A percentile compares a stretch with the other conserved stretches of the same genome.
phyloP scores from a whole-genome alignment of 2,113 vertebrate genomes.

The Pseudorectes ferrugineus region DNA sequence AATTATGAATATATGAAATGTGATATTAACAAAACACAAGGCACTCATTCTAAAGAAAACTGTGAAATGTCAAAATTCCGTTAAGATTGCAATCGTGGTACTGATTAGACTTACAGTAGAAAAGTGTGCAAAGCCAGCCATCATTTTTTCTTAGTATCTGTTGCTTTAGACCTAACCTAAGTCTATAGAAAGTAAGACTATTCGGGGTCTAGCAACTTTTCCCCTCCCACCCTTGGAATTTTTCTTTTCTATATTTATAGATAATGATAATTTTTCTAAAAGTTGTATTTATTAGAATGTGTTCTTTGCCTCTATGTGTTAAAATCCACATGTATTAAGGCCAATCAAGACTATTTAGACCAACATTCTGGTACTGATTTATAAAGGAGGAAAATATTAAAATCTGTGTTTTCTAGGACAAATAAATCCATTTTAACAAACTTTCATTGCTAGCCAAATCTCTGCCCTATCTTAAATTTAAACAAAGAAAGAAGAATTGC shows the following conservation, averaged over 20 bases:
- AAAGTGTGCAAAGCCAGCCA: neutral
- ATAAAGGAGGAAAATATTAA: neutral
- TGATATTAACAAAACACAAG: neutral
- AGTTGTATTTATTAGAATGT: neutral
- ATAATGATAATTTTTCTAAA: neutral
- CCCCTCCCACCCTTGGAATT: fast-evolving
- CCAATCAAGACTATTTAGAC: neutral
- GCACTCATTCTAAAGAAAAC: neutral
- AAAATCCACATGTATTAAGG: neutral
- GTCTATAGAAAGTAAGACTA: neutral
- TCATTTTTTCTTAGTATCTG: neutral
- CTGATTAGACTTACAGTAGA: neutral
- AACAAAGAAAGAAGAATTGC: neutral
- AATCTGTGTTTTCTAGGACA: neutral
- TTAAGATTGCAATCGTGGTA: neutral
- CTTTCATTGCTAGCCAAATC: neutral
- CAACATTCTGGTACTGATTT: neutral
- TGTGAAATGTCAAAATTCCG: neutral
- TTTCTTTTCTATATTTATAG: neutral
- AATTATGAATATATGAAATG: neutral
- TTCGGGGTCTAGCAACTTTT: neutral
- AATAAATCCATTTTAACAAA: neutral
- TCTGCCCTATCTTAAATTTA: neutral
- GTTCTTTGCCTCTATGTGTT: neutral
- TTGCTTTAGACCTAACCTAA: neutral